A percentile compares a stretch with the other conserved stretches of the same genome.
These are phyloP conservation scores for Botia almorhae DNA, from an alignment of 2,797 vertebrate species.

Conservation along the genomic window DNA sequence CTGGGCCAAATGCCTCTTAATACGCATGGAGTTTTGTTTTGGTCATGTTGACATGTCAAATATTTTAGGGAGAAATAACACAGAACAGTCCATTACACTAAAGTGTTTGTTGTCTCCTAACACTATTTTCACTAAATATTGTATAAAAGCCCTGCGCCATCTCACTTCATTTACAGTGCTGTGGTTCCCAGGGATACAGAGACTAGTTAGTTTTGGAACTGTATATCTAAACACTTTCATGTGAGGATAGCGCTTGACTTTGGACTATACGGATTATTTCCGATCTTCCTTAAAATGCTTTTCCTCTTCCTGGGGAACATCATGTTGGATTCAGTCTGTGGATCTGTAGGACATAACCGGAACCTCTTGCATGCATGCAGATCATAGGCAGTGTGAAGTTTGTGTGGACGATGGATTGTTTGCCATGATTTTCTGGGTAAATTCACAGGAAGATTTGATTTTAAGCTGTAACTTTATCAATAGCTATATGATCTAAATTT, in stretches of 20 bases:
- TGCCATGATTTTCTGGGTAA: background rate
- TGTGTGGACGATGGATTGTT: no score
- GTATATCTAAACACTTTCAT: background rate
- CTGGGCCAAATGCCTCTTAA: constrained; percentile 46
- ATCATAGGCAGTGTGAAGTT: no score
- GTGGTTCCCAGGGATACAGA: constrained; percentile 3
- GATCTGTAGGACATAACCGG: background rate
- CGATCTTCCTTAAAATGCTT: background rate
- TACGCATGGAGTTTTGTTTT: constrained; percentile 69
- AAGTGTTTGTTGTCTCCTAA: constrained; percentile 77
- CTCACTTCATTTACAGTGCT: constrained; percentile 34
- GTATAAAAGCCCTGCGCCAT: constrained; percentile 52
- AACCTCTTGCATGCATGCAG: no score
- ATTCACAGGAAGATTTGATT: no score
- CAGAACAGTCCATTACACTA: constrained; percentile 50
- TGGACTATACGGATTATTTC: constrained; percentile 15
- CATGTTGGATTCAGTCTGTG: background rate
- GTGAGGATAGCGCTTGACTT: background rate
- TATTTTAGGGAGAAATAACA: constrained; percentile 81
- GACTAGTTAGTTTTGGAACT: background rate
- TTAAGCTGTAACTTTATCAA: no score
- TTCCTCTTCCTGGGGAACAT: background rate
- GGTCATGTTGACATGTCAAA: constrained; percentile 79
- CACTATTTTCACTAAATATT: constrained; percentile 79
- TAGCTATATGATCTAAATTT: no score